phyloP scores from a whole-genome alignment of 2,113 vertebrate species.

The Rhinichthys klamathensis region DNA sequence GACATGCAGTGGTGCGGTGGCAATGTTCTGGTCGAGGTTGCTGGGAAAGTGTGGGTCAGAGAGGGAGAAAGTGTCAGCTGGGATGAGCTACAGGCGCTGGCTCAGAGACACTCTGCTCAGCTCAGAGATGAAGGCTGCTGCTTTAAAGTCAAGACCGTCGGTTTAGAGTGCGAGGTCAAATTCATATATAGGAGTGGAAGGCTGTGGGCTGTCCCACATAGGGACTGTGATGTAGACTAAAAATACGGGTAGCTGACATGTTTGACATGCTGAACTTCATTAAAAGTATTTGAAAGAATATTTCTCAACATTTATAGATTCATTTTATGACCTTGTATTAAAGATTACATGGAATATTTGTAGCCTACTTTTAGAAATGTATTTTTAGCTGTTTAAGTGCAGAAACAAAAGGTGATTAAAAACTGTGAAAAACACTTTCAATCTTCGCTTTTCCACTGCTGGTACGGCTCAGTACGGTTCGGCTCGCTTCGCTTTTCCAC shows the following conservation, averaged over 20 bases:
- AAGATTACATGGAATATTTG: too few relatives aligned
- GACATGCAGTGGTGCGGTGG: slow-evolving; percentile 26
- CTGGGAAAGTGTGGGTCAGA: slow-evolving; percentile 61
- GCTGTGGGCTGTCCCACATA: slow-evolving; percentile 54
- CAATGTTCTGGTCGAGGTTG: slow-evolving; percentile 48
- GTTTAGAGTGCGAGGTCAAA: slow-evolving; percentile 60
- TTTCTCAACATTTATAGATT: neutral
- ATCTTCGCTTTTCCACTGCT: too few relatives aligned
- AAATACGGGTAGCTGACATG: neutral
- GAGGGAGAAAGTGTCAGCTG: slow-evolving; percentile 25
- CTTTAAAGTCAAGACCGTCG: slow-evolving; percentile 52
- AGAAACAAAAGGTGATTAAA: neutral
- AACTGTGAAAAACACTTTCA: neutral
- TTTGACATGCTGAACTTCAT: neutral
- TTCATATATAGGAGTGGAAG: slow-evolving; percentile 55
- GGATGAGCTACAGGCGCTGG: slow-evolving; percentile 37
- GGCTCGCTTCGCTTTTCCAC: too few relatives aligned
- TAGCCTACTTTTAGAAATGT: neutral
- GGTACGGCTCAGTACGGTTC: too few relatives aligned
- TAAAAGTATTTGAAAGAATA: neutral
- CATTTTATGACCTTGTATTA: neutral
- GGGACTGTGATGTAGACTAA: slow-evolving; percentile 58
- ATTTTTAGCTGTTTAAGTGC: neutral
- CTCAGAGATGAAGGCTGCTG: slow-evolving; percentile 57
- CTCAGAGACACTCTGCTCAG: slow-evolving; percentile 14